Conservation (phyloP, 1,140 invertebrate species). For the Medauroidea extradentata region DNA sequence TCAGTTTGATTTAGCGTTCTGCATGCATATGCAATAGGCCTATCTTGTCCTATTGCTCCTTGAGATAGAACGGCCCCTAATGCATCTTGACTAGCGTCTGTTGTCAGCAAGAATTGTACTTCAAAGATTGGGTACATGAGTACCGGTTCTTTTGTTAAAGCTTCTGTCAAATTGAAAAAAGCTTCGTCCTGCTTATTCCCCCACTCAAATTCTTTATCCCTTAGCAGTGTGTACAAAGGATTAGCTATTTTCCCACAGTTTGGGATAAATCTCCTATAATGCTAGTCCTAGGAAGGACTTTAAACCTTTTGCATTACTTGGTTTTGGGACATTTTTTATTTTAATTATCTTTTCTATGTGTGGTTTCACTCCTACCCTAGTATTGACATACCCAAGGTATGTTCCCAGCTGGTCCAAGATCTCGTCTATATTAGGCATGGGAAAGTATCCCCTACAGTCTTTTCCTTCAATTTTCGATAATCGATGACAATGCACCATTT, state of each 20-base stretch:
- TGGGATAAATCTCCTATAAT: constrained; percentile 9
- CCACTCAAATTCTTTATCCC: too few relatives aligned
- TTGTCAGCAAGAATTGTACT: constrained; percentile 9
- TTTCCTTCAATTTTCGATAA: constrained; percentile 37
- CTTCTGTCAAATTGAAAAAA: background rate
- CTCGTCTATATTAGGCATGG: constrained; percentile 44
- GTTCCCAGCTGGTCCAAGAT: constrained; percentile 5
- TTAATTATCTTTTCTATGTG: constrained; percentile 25
- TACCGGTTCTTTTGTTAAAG: constrained; percentile 9
- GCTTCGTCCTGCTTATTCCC: too few relatives aligned
- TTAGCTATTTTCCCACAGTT: background rate
- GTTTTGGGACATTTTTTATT: constrained; percentile 22
- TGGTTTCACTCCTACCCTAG: constrained; percentile 22
- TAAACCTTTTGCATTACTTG: constrained; percentile 19
- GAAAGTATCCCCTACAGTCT: constrained; percentile 36
- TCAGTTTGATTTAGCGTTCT: constrained; percentile 13
- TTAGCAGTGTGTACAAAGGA: background rate
- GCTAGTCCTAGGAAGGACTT: constrained; percentile 26
- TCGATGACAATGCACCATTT: constrained; percentile 32
- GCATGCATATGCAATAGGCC: constrained; percentile 8
- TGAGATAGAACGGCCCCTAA: constrained; percentile 8
- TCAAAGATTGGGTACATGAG: constrained; percentile 8
- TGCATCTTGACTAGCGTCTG: constrained; percentile 9
- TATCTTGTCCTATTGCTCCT: constrained; percentile 3
- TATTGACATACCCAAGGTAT: constrained; percentile 30